A percentile compares a stretch with the other conserved stretches of the same genome.
These are phyloP conservation scores for Philereme vetulata DNA, from an alignment of 2,888 invertebrate genomes.

Conservation along the genomic window DNA sequence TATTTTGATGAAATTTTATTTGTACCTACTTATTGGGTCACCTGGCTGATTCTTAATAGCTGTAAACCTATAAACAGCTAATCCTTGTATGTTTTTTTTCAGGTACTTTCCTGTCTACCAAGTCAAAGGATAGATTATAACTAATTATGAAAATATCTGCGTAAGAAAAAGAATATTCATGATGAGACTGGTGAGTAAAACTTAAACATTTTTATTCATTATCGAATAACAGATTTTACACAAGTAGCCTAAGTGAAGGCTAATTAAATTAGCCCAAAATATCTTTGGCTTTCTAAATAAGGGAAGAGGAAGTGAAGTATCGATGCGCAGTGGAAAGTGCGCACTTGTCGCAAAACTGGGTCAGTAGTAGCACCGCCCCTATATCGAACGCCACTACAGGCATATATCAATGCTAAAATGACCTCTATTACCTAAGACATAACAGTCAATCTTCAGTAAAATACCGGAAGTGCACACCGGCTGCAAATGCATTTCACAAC, in stretches of 20 bases:
- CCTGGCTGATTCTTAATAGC: too few relatives aligned
- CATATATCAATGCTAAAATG: constrained; percentile 60
- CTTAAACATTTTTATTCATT: background rate
- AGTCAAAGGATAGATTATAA: constrained; percentile 38
- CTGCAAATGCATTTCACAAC: constrained; percentile 64
- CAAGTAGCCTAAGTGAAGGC: background rate
- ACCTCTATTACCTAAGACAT: constrained; percentile 59
- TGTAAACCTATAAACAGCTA: background rate
- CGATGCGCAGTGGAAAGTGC: constrained; percentile 79
- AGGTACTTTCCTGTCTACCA: constrained; percentile 59
- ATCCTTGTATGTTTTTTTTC: constrained; percentile 50
- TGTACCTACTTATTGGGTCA: too few relatives aligned
- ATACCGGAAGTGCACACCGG: constrained; percentile 50
- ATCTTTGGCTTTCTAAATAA: constrained; percentile 56
- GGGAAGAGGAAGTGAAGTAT: constrained; percentile 74
- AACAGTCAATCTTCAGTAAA: constrained; percentile 56
- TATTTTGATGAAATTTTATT: too few relatives aligned
- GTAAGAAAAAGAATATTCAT: constrained; percentile 52
- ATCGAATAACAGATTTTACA: background rate
- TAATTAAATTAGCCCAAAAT: constrained; percentile 24
- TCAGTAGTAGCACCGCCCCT: constrained; percentile 82
- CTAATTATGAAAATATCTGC: constrained; percentile 53
- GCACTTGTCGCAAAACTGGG: constrained; percentile 80
- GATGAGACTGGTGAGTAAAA: constrained; percentile 75
- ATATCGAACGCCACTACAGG: constrained; percentile 73